phyloP scores from a whole-genome alignment of 1,140 invertebrate genomes.

The Tetragonula clypearis region DNA sequence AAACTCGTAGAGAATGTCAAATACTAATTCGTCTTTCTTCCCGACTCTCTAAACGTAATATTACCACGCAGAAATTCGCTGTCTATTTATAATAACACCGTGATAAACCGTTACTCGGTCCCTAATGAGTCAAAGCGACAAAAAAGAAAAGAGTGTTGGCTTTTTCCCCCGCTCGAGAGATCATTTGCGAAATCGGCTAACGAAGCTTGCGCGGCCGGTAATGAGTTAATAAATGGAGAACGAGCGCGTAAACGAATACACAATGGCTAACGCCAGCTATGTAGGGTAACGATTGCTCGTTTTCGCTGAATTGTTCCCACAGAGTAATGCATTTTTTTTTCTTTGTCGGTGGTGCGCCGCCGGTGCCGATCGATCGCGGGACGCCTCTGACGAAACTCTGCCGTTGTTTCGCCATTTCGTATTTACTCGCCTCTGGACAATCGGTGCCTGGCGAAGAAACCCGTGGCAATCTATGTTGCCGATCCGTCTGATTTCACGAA shows the following conservation, averaged over 20 bases:
- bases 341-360: constrained; percentile 28
- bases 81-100: no score
- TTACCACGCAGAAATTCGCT: no score
- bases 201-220: neutral
- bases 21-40: no score
- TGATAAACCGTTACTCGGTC: no score
- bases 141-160: neutral
- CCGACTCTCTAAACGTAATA: no score
- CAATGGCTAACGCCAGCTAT: constrained; percentile 21
- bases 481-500: neutral
- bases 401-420: constrained; percentile 49
- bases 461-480: constrained; percentile 12
- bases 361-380: constrained; percentile 45
- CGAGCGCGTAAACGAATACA: constrained; percentile 37
- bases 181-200: neutral
- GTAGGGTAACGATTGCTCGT: constrained; percentile 48
- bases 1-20: no score
- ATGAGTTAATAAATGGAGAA: constrained; percentile 47
- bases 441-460: constrained; percentile 16
- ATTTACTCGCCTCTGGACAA: constrained; percentile 43
- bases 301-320: constrained; percentile 53
- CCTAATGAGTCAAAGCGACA: no score
- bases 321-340: constrained; percentile 53
- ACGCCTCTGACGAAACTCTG: constrained; percentile 43
- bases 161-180: neutral